These are phyloP conservation scores for Harlomillsia oculata DNA, from an alignment of 1,140 invertebrate species.

Conservation along the genomic window DNA sequence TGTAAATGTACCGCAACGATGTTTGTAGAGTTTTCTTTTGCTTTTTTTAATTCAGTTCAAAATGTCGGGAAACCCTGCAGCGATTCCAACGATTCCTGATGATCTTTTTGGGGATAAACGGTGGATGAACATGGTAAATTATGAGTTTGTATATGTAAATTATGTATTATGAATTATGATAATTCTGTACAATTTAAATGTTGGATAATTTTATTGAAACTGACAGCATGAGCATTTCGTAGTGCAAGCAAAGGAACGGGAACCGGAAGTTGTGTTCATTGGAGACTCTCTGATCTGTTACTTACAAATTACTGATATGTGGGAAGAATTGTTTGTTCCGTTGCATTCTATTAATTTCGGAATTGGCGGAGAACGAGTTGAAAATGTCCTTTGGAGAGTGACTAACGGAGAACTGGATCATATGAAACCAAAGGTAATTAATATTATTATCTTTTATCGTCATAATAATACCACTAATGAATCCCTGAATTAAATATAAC, in stretches of 20 bases:
- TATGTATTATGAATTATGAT: background rate
- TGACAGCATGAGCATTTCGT: conserved; percentile 22
- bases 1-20: no score
- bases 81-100: conserved; percentile 49
- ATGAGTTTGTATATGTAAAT: background rate
- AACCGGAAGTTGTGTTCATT: conserved; percentile 82
- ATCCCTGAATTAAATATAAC: background rate
- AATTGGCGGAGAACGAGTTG: conserved; percentile 73
- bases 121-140: conserved; percentile 55
- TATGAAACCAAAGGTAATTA: conserved; percentile 68
- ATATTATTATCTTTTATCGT: conserved; percentile 18
- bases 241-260: conserved; percentile 66
- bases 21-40: no score
- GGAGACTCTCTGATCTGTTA: conserved; percentile 76
- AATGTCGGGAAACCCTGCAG: conserved; percentile 46
- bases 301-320: conserved; percentile 63
- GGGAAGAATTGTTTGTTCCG: conserved; percentile 72
- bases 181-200: background rate
- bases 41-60: no score
- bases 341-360: conserved; percentile 66
- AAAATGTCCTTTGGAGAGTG: conserved; percentile 80
- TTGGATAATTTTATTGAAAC: background rate
- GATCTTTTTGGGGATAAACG: conserved; percentile 56
- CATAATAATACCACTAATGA: no score
- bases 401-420: conserved; percentile 77